Evolutionary conservation across 2,113 vertebrate species (phyloP).

Genomic region (Fregetta grallaria): DNA sequence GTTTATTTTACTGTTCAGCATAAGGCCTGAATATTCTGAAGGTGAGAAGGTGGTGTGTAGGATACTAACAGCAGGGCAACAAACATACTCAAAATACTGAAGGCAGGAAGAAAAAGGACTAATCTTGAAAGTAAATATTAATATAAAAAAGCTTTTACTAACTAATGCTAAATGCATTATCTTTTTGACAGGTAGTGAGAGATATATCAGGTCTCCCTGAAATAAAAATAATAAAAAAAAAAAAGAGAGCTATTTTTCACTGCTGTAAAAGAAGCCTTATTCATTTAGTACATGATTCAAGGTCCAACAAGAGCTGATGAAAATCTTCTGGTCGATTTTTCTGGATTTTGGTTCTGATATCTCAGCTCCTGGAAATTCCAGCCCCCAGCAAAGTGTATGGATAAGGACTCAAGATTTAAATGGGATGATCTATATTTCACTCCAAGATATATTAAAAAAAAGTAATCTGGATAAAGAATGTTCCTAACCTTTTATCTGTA

Average conservation of each 20-base stretch:
- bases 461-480: not conserved
- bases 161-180: not conserved
- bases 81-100: not conserved
- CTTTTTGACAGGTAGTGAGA: not conserved
- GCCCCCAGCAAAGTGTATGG: not conserved
- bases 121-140: not conserved
- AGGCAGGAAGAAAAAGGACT: not conserved
- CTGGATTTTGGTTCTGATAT: not conserved
- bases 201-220: not conserved
- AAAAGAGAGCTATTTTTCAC: not conserved
- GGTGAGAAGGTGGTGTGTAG: not conserved
- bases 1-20: not conserved
- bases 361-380: not conserved
- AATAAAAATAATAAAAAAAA: not conserved
- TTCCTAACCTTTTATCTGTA: constrained; percentile 2
- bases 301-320: not conserved
- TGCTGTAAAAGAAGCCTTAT: not conserved
- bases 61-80: not conserved
- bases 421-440: not conserved
- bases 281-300: not conserved
- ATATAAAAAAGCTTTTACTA: not conserved
- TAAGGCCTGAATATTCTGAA: not conserved
- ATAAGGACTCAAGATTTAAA: not conserved
- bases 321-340: not conserved
- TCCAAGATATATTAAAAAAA: not conserved